Conservation (phyloP, 2,113 vertebrate species). For the Podarcis cretensis region DNA sequence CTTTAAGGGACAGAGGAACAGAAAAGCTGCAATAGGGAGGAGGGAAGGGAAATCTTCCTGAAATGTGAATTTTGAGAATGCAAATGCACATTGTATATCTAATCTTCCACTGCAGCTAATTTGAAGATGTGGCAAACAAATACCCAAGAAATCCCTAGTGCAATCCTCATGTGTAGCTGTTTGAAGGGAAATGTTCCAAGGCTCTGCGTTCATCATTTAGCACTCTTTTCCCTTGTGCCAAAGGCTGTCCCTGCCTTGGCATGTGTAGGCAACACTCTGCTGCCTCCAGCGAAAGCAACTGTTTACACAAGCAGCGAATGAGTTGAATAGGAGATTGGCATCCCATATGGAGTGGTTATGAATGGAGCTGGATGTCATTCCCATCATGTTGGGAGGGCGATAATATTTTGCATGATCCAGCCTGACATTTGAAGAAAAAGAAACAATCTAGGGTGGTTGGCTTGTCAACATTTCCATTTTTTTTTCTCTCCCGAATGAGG, state of each 20-base stretch:
- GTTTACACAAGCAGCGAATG: constrained; percentile 27
- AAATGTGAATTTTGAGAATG: not conserved
- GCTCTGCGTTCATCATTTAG: not conserved
- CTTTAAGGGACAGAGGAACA: not conserved
- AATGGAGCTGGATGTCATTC: constrained; percentile 42
- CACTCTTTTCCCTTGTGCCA: constrained; percentile 18
- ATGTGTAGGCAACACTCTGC: constrained; percentile 20
- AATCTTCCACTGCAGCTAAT: not conserved
- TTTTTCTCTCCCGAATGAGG: not conserved
- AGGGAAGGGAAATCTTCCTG: not conserved
- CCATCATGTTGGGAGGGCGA: not conserved
- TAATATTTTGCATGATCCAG: constrained; percentile 8
- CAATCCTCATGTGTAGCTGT: not conserved
- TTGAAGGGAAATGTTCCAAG: not conserved
- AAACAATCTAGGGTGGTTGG: not conserved
- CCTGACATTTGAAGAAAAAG: not conserved
- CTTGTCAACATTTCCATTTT: not conserved
- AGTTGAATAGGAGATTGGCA: constrained; percentile 35
- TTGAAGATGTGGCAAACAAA: not conserved
- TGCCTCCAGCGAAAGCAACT: constrained; percentile 39
- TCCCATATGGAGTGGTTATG: constrained; percentile 29
- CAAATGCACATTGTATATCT: not conserved
- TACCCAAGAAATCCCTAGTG: not conserved
- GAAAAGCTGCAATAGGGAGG: not conserved
- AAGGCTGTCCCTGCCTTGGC: not conserved